phyloP scores from a whole-genome alignment of 2,797 vertebrate genomes.

The Microtus obscurus region DNA sequence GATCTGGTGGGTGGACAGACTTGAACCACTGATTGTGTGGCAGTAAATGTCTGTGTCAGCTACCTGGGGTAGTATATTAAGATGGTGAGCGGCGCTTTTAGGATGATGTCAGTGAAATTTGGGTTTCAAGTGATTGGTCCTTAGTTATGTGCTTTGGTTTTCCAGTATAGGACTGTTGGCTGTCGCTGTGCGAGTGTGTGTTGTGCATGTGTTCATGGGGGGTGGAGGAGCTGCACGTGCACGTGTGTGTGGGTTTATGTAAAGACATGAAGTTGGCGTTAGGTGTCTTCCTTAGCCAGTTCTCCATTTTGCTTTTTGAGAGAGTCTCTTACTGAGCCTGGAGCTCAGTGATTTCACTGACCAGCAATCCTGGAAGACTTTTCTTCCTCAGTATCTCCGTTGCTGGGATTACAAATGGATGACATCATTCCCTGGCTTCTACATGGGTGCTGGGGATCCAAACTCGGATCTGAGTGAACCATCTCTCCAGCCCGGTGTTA shows the following conservation, averaged over 20 bases:
- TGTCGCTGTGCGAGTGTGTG: not conserved
- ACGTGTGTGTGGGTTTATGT: not conserved
- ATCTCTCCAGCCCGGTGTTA: not conserved
- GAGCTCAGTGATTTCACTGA: not conserved
- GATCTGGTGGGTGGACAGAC: constrained; percentile 38
- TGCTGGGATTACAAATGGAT: not conserved
- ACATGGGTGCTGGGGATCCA: not conserved
- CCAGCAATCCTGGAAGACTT: not conserved
- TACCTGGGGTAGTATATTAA: rapidly evolving
- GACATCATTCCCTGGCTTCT: not conserved
- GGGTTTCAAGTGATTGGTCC: constrained; percentile 11
- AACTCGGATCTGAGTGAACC: not conserved
- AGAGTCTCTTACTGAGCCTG: not conserved
- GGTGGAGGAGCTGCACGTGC: not conserved
- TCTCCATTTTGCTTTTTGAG: not conserved
- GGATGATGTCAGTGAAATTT: not conserved
- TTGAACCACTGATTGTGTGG: constrained; percentile 17
- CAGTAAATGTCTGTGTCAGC: not conserved
- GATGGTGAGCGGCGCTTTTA: not conserved
- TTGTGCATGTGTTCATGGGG: not conserved
- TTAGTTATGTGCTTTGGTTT: constrained; percentile 9
- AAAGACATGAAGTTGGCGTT: not conserved
- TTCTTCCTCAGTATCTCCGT: no score
- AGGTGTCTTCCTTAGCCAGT: not conserved
- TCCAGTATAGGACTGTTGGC: not conserved